phyloP scores from a whole-genome alignment of 2,888 invertebrate species.

The Bellardia bayeri region DNA sequence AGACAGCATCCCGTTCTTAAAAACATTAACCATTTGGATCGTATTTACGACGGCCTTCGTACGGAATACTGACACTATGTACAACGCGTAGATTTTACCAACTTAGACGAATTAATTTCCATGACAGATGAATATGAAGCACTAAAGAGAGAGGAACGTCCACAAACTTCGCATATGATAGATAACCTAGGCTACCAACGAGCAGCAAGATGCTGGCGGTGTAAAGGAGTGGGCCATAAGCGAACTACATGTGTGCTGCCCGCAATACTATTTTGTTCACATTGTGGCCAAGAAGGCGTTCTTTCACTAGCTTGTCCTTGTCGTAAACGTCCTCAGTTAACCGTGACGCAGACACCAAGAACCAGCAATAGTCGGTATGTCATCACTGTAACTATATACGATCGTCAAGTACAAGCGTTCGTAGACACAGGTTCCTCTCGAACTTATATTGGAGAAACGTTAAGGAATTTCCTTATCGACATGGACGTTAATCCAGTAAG shows the following conservation, averaged over 20 bases:
- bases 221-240: constrained; percentile 10
- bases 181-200: not conserved
- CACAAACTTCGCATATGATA: constrained; percentile 5
- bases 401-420: too few species aligned
- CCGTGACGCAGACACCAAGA: too few species aligned
- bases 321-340: too few species aligned
- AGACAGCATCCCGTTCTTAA: too few species aligned
- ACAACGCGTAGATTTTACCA: constrained; percentile 3
- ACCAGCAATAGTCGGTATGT: too few species aligned
- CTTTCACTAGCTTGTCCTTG: too few species aligned
- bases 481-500: too few species aligned
- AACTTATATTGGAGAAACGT: too few species aligned
- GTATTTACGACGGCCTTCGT: constrained; percentile 21
- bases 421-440: too few species aligned
- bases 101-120: not conserved
- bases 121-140: constrained; percentile 30
- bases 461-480: too few species aligned
- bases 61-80: constrained; percentile 25
- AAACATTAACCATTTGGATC: constrained; percentile 1
- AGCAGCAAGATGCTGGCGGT: constrained; percentile 4
- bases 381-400: too few species aligned
- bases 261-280: not conserved
- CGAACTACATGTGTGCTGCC: not conserved
- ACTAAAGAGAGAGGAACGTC: not conserved
- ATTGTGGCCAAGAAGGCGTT: too few species aligned